A percentile compares a stretch with the other conserved stretches of the same genome.
Evolutionary conservation across 2,797 vertebrate genomes (phyloP).

Genomic region (Acrossocheilus wenchowensis): DNA sequence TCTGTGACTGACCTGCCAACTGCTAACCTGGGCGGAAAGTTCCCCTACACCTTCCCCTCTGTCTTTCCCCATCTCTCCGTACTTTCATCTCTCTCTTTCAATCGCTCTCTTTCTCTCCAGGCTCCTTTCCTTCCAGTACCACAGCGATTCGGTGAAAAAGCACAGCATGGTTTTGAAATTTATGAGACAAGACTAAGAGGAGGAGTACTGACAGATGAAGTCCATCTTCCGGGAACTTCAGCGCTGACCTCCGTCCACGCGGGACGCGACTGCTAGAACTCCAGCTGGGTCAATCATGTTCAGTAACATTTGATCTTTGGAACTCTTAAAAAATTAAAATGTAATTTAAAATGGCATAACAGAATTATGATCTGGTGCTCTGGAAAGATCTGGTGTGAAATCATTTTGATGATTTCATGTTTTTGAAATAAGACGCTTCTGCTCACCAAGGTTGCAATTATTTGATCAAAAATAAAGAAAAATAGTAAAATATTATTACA

Average conservation of each 20-base stretch:
- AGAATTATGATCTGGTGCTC: neutral
- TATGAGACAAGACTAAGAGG: conserved; percentile 21
- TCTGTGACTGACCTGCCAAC: conserved; percentile 19
- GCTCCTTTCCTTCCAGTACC: conserved; percentile 6
- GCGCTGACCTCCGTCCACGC: neutral
- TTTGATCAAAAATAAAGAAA: neutral
- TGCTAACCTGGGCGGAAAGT: conserved; percentile 32
- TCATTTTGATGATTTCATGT: neutral
- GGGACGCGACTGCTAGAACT: neutral
- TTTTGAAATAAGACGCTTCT: neutral
- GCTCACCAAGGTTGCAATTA: neutral
- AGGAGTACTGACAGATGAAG: conserved; percentile 27
- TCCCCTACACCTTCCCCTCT: neutral
- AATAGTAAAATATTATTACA: neutral
- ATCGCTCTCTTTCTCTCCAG: neutral
- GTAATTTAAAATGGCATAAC: neutral
- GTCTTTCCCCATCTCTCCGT: neutral
- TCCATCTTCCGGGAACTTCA: neutral
- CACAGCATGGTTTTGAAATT: conserved; percentile 20
- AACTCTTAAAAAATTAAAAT: neutral
- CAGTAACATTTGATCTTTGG: neutral
- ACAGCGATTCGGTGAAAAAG: neutral
- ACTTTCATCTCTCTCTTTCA: conserved; percentile 23
- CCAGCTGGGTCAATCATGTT: neutral
- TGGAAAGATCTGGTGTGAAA: no score